phyloP scores from a whole-genome alignment of 2,113 vertebrate genomes.

The Tachycineta bicolor region DNA sequence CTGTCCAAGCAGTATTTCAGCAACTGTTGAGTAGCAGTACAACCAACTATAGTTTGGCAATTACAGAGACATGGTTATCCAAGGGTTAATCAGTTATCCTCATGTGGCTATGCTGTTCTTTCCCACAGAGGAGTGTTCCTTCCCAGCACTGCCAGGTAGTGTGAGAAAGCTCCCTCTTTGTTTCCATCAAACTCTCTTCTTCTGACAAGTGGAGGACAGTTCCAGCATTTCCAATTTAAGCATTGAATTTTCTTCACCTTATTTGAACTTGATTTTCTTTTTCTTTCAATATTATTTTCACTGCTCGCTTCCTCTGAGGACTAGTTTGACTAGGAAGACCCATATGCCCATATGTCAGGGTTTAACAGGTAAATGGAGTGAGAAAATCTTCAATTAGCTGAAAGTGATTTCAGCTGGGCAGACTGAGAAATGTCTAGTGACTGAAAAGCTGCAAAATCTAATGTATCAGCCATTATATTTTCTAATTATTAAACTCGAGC shows the following conservation, averaged over 20 bases:
- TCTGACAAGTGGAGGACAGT: background rate
- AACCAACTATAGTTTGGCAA: background rate
- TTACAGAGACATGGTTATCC: background rate
- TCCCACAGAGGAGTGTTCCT: background rate
- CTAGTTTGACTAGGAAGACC: background rate
- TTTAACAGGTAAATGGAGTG: conserved; percentile 41
- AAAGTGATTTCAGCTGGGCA: conserved; percentile 8
- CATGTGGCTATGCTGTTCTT: background rate
- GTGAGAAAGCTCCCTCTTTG: background rate
- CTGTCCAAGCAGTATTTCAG: background rate
- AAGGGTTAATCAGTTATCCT: background rate
- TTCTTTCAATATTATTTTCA: background rate
- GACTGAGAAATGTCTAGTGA: background rate
- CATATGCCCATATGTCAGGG: conserved; percentile 4
- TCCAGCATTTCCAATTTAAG: background rate
- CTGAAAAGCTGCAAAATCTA: background rate
- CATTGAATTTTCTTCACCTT: background rate
- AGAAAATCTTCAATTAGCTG: conserved; percentile 61
- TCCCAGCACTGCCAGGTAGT: background rate
- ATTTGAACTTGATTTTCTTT: background rate
- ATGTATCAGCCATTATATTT: background rate
- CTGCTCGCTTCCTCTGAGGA: background rate
- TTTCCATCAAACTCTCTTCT: background rate
- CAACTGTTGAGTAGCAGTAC: background rate
- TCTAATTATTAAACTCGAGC: background rate